Evolutionary conservation across 2,797 vertebrate genomes (phyloP), one percentile per base, ranked within the genome.

Genomic region (Rhabdophis nuchalis): DNA sequence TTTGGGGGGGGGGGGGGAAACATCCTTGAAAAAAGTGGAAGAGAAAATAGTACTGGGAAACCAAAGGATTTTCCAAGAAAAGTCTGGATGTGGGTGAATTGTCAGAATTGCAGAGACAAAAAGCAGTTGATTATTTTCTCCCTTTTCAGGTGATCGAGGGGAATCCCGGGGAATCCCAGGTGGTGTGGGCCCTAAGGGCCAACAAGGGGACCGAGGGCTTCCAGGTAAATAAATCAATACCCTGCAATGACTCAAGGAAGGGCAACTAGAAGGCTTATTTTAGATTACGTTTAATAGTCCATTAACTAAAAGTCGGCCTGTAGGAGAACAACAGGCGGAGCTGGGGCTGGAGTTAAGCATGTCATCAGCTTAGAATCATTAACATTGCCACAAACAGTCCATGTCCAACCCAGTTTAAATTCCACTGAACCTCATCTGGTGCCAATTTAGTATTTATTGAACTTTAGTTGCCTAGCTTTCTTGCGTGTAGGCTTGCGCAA

Each of bases 111-210:
- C 5, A 52, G 27, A 53, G 68, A 23, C 20, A 36, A 36, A 68
- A 89, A 36, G n/a, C 32, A 25, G 64, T 2, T 77, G 25, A 29
- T 54, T 20, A 7, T 57, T 7, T 88, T 50, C n/a, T 11, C 57
- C 41, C 91, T 89, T 93, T 92, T 54, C 86, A 98, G 97, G 99
- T 97, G 96, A 97, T 50, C 97, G 96, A 20, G 99, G 99, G 89
- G 98, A 98, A 0, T 92, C 96, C 0, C 90, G 92, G 93, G 97
- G 95, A 57, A 96, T 97, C 96, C 96, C 97, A 90, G 98, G 98
- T 89, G 72, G 4, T 87, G 94, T 97, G 86, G 99, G 99, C 95
- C 25, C 90, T 85, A 99, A 98, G 96, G 99, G 99, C 95, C 96
- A 95, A 27, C 95, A 91, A 27, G 99, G 99, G 72, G 96, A 97